Evolutionary conservation across 1,140 invertebrate species (phyloP).

Genomic region (Kradibia gibbosae): DNA sequence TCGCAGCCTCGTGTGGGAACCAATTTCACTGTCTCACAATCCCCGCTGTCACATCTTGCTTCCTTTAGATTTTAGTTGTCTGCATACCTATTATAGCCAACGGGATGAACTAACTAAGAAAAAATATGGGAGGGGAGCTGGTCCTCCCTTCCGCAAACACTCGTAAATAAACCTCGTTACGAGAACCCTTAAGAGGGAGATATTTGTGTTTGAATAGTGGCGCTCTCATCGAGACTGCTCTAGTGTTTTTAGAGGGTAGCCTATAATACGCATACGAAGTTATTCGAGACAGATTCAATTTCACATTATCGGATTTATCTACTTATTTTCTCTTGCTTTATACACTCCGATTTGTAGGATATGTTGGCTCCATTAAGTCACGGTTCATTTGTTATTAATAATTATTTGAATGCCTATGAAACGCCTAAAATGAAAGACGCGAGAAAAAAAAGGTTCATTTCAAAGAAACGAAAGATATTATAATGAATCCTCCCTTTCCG

Average conservation of each 20-base stretch:
- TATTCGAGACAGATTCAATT: not conserved
- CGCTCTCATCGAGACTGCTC: not conserved
- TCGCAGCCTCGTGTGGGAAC: slow-evolving; percentile 34
- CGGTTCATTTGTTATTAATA: not conserved
- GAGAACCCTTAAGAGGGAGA: not conserved
- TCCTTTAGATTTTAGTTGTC: slow-evolving; percentile 7
- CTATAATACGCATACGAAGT: not conserved
- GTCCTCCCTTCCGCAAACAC: slow-evolving; percentile 35
- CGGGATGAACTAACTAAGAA: slow-evolving; percentile 3
- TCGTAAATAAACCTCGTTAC: slow-evolving; percentile 43
- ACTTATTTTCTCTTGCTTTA: not conserved
- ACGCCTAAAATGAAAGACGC: not conserved
- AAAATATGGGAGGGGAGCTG: not conserved
- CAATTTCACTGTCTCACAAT: not conserved
- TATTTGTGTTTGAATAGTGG: slow-evolving; percentile 28
- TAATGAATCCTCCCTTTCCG: not conserved
- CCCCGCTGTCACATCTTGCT: not conserved
- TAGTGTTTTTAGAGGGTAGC: not conserved
- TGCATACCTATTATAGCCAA: slow-evolving; percentile 11
- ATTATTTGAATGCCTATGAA: not conserved
- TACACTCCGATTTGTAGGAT: not conserved
- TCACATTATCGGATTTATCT: not conserved
- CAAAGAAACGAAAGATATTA: not conserved
- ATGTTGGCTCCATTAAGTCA: not conserved
- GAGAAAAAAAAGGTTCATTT: not conserved